Evolutionary conservation across 2,888 invertebrate genomes (phyloP).

Genomic region (Athripsodes cinereus): DNA sequence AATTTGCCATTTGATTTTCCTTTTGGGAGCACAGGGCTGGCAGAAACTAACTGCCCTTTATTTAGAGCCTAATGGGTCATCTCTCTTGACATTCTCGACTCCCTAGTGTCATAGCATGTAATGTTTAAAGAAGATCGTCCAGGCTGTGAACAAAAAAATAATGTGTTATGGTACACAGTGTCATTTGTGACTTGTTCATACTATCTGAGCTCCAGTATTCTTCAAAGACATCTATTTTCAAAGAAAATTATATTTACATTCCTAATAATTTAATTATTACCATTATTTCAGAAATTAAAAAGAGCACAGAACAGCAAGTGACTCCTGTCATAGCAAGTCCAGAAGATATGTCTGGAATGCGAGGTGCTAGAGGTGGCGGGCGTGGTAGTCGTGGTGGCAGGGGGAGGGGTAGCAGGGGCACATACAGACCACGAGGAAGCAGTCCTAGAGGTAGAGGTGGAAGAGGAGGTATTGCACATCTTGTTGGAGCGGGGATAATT

Average conservation of each 20-base stretch:
- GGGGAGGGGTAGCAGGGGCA: conserved; percentile 19
- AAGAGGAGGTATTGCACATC: background rate
- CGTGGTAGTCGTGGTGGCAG: conserved; percentile 18
- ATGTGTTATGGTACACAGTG: background rate
- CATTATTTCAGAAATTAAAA: too few relatives aligned
- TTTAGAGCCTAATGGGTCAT: too few relatives aligned
- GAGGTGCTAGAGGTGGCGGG: background rate
- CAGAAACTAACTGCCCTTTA: too few relatives aligned
- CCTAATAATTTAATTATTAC: too few relatives aligned
- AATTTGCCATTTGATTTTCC: too few relatives aligned
- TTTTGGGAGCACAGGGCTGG: too few relatives aligned
- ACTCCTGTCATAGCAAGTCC: background rate
- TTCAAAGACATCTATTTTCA: too few relatives aligned
- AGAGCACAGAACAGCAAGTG: background rate
- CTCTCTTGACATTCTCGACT: too few relatives aligned
- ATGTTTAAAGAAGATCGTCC: background rate
- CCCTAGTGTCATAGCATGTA: too few relatives aligned
- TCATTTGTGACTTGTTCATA: background rate
- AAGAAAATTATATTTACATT: too few relatives aligned
- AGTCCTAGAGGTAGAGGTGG: conserved; percentile 10
- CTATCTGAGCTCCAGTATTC: too few relatives aligned
- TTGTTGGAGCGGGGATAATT: background rate
- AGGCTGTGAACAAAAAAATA: background rate
- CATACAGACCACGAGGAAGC: conserved; percentile 13
- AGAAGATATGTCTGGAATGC: background rate